These are phyloP conservation scores for Siderastrea radians DNA, from an alignment of 92 coral and sea anemone genomes.

Conservation along the genomic window DNA sequence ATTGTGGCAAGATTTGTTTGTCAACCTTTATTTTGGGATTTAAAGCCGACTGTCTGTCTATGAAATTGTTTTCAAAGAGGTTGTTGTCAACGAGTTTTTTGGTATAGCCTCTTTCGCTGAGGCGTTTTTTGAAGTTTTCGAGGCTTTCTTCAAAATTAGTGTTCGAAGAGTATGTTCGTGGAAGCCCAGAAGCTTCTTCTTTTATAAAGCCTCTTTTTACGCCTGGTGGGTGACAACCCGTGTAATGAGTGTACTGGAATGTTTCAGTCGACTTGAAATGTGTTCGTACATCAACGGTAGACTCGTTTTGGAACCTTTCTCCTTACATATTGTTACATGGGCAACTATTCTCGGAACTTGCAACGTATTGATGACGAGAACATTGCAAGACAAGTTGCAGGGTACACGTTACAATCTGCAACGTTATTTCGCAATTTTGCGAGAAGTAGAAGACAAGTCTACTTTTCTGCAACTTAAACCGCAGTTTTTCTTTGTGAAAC, in stretches of 20 bases:
- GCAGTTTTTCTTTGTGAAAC: too few relatives aligned
- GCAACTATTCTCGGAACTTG: too few relatives aligned
- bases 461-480: too few relatives aligned
- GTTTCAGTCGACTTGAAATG: neutral
- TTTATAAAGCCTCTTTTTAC: neutral
- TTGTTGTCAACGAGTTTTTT: neutral
- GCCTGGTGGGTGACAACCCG: neutral
- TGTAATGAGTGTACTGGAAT: neutral
- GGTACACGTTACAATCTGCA: too few relatives aligned
- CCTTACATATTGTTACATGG: neutral
- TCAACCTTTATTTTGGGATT: neutral
- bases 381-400: too few relatives aligned
- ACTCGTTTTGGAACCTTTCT: neutral
- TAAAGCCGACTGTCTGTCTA: neutral
- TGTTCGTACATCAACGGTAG: neutral
- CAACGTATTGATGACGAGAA: too few relatives aligned
- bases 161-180: neutral
- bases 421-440: too few relatives aligned
- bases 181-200: neutral
- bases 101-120: neutral
- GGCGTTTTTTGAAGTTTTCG: neutral
- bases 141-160: neutral
- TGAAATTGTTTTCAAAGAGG: neutral
- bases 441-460: too few relatives aligned
- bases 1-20: neutral